Evolutionary conservation across 2,888 invertebrate genomes (phyloP), one percentile per base, ranked within the genome.

Genomic region (Creontiades dilutus): DNA sequence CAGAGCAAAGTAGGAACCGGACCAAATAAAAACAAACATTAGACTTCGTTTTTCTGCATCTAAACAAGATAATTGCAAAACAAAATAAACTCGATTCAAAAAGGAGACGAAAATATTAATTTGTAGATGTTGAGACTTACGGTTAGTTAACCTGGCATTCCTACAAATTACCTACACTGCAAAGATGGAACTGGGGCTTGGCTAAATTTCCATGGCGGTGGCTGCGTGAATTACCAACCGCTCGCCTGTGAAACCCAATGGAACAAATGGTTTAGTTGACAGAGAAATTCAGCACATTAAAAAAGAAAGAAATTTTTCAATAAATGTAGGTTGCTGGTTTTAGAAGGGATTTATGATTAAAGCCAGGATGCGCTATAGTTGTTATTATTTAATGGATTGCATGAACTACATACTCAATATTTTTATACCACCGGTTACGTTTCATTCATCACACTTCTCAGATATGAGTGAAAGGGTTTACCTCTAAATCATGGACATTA

Each of bases 231-330:
- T 88, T 85, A 89, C 91, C 89, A 90, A 89, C 91, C 86, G 89
- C 91, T 90, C 82, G 82, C 91, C 91, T 91, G 91, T 90, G 91
- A 91, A 91, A 91, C 86, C 91, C 91, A 91, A 91, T 82, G 90
- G 91, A 91, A 91, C 86, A 91, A 85, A 55, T 27, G 37, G 85
- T 27, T 90, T 46, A 81, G 55, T 68, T 76, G 55, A 28, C 68
- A 46, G 68, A 80, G 28, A 81, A 47, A 90, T 80, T 48, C 14
- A 57, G 23, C 14, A 61, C 48, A 85, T 52, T n/a, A 46, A 85
- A 68, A 87, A 87, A 89, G 75, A 55, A 48, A 80, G 28, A 55
- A 27, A n/a, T n/a, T n/a, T 78, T 13, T n/a, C 16, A 46, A 28
- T n/a, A 28, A 78, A 68, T 5, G 11, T 68, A 23, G 11, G 27